phyloP scores from a whole-genome alignment of 2,113 vertebrate genomes.

The Rattus rattus region DNA sequence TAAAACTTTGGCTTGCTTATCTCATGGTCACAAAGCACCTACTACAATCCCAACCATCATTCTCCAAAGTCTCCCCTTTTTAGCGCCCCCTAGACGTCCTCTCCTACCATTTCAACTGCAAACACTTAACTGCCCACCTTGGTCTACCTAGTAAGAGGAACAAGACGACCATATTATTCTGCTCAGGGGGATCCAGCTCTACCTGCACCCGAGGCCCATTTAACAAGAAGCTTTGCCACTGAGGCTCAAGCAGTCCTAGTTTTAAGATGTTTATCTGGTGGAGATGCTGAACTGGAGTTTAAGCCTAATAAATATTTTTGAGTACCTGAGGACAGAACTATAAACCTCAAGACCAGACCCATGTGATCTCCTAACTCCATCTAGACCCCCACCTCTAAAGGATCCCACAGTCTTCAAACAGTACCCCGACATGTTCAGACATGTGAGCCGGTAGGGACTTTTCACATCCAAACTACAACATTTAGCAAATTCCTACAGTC shows the following conservation, averaged over 20 bases:
- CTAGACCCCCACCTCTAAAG: neutral
- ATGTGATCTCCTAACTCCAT: neutral
- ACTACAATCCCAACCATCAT: neutral
- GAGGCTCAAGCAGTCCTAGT: neutral
- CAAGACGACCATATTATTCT: neutral
- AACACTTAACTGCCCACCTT: neutral
- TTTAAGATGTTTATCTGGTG: neutral
- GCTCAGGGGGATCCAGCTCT: neutral
- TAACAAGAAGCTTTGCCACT: neutral
- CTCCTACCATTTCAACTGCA: neutral
- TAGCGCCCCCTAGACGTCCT: neutral
- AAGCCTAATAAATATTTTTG: neutral
- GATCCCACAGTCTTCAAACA: neutral
- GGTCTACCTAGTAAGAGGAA: neutral
- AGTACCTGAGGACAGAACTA: neutral
- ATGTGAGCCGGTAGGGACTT: neutral
- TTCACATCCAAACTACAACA: neutral
- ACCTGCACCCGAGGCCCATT: neutral
- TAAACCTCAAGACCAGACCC: neutral
- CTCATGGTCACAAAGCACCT: slow-evolving; percentile 12
- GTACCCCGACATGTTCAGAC: neutral
- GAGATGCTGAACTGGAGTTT: neutral
- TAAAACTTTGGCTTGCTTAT: neutral
- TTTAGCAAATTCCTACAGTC: neutral
- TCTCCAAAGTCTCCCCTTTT: neutral